These are phyloP conservation scores for Eupelmus urozonus DNA, from an alignment of 2,888 invertebrate genomes.

Conservation along the genomic window DNA sequence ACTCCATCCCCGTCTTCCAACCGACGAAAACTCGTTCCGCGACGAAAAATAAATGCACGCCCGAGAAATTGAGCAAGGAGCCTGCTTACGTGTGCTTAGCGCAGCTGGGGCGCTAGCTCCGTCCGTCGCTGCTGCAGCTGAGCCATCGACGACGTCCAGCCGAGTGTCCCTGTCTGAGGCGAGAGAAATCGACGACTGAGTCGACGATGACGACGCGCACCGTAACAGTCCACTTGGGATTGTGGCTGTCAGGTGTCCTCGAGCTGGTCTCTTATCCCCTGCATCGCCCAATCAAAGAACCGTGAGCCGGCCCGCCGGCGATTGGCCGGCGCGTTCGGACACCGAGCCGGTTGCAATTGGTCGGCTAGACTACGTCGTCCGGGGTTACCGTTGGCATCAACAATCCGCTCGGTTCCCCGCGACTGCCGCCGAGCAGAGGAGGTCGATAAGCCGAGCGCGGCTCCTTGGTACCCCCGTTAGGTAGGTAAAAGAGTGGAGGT, in stretches of 20 bases:
- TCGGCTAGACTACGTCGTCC: conserved; percentile 70
- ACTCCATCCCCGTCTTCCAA: neutral
- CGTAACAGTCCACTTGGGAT: conserved; percentile 71
- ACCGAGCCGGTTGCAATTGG: conserved; percentile 74
- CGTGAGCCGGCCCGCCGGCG: conserved; percentile 66
- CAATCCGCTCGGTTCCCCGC: conserved; percentile 60
- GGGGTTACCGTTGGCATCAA: conserved; percentile 76
- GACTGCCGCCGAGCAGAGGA: neutral
- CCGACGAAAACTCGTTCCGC: neutral
- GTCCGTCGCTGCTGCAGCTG: neutral
- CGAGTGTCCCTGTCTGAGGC: neutral
- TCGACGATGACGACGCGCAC: conserved; percentile 62
- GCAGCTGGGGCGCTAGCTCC: neutral
- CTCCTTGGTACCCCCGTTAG: neutral
- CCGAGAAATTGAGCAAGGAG: neutral
- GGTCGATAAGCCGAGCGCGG: conserved; percentile 48
- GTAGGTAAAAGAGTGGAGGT: neutral
- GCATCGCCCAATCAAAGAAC: conserved; percentile 76
- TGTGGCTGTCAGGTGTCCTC: conserved; percentile 69
- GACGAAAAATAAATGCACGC: conserved; percentile 16
- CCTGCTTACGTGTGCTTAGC: neutral
- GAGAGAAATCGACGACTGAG: conserved; percentile 38
- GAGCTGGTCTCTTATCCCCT: conserved; percentile 76
- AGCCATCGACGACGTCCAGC: neutral
- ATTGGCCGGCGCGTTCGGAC: conserved; percentile 71